These are phyloP conservation scores for Rhagonycha fulva DNA, from an alignment of 2,888 invertebrate species.

Conservation along the genomic window DNA sequence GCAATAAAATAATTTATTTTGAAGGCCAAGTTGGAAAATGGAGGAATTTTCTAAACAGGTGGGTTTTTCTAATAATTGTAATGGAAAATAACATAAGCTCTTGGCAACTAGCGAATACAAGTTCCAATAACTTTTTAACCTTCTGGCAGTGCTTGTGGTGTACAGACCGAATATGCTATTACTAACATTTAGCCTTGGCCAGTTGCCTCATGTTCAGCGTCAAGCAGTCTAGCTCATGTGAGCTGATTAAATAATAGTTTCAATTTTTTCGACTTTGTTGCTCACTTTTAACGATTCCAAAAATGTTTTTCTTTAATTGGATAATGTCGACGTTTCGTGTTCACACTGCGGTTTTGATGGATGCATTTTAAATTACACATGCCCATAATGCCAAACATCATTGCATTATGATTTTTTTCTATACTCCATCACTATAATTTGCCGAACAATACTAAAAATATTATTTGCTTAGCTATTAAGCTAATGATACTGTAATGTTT, in stretches of 20 bases:
- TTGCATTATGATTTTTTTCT: background rate
- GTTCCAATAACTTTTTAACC: constrained; percentile 24
- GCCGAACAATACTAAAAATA: background rate
- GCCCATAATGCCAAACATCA: background rate
- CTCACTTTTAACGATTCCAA: background rate
- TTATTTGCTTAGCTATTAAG: constrained; percentile 1
- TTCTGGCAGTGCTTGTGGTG: constrained; percentile 20
- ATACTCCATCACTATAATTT: background rate
- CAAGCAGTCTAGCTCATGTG: constrained; percentile 37
- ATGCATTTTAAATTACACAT: background rate
- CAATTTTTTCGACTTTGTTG: background rate
- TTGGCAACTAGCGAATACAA: constrained; percentile 15
- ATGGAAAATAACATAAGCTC: constrained; percentile 2
- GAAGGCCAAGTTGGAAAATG: background rate
- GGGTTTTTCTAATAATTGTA: background rate
- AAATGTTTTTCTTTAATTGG: background rate
- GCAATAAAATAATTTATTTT: background rate
- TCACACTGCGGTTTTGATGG: background rate
- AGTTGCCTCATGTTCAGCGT: constrained; percentile 36
- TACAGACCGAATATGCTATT: constrained; percentile 22
- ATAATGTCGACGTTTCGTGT: background rate
- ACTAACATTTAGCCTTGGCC: constrained; percentile 39
- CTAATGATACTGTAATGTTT: constrained; percentile 1
- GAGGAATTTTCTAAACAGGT: background rate
- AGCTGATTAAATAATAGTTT: background rate